Conservation (phyloP, 2,888 invertebrate genomes). For the Dendrolimus houi region DNA sequence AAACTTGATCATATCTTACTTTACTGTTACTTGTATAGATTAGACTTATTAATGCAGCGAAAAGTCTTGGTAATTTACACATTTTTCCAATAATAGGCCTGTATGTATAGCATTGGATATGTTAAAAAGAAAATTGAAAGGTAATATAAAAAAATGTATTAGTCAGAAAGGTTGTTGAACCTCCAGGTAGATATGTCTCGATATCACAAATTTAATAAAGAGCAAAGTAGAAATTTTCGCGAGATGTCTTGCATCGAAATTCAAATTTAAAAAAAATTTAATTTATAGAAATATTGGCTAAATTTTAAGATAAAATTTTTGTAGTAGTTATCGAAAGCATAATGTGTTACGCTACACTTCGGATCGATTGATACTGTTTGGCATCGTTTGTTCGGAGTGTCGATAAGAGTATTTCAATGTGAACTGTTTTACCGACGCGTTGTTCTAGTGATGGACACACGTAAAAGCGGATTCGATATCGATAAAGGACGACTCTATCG, state of each 20-base stretch:
- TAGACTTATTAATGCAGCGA: conserved; percentile 7
- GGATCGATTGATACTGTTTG: conserved; percentile 28
- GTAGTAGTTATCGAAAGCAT: conserved; percentile 41
- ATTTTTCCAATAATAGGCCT: background rate
- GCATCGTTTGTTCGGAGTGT: background rate
- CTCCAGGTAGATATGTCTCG: background rate
- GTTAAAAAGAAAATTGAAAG: background rate
- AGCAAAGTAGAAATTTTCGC: conserved; percentile 36
- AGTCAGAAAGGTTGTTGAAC: background rate
- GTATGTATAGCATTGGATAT: background rate
- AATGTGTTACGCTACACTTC: conserved; percentile 45
- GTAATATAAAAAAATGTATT: no score
- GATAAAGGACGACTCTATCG: conserved; percentile 10
- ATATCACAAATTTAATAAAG: conserved; percentile 5
- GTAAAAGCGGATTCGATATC: background rate
- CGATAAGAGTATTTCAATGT: background rate
- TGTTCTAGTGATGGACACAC: background rate
- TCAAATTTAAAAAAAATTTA: conserved; percentile 44
- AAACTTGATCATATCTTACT: conserved; percentile 2
- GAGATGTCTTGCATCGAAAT: conserved; percentile 44
- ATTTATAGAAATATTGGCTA: conserved; percentile 60
- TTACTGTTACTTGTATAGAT: conserved; percentile 10
- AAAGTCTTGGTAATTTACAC: conserved; percentile 4
- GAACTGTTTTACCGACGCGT: background rate
- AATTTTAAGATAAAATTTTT: conserved; percentile 39